These are phyloP conservation scores for Aphodius sticticus DNA, from an alignment of 2,888 invertebrate species.

Conservation along the genomic window DNA sequence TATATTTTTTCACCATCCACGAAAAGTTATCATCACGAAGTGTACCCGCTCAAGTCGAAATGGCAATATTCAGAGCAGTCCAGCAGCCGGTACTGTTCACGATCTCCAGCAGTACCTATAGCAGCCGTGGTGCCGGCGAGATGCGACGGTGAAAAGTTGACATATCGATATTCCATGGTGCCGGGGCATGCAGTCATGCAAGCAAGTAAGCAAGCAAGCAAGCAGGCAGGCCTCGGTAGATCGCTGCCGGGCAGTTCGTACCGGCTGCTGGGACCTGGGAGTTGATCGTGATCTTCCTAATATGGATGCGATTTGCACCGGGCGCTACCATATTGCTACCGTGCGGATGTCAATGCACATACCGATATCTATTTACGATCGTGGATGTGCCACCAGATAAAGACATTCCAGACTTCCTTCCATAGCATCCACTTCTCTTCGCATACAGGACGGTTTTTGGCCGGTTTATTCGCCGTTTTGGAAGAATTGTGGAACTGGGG, in stretches of 20 bases:
- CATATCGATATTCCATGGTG: conserved; percentile 46
- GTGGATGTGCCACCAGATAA: conserved; percentile 41
- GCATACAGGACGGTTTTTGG: not conserved
- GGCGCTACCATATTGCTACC: conserved; percentile 47
- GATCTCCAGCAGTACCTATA: not conserved
- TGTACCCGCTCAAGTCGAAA: too few species aligned
- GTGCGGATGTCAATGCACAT: conserved; percentile 46
- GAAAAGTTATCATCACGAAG: not conserved
- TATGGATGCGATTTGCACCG: conserved; percentile 47
- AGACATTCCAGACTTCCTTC: conserved; percentile 39
- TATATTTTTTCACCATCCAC: not conserved
- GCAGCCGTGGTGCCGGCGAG: not conserved
- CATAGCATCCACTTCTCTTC: conserved; percentile 45
- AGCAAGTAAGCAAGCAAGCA: conserved; percentile 23
- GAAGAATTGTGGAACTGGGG: not conserved
- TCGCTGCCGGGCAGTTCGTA: not conserved
- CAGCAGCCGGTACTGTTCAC: not conserved
- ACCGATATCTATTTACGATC: conserved; percentile 46
- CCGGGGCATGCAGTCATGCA: conserved; percentile 45
- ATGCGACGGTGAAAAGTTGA: conserved; percentile 41
- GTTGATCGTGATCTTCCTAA: conserved; percentile 47
- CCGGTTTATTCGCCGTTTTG: not conserved
- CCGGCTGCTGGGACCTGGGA: conserved; percentile 10
- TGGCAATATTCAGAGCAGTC: too few species aligned
- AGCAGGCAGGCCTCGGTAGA: not conserved